Evolutionary conservation across 23 tunicate genomes (phyloP), one percentile per base, ranked within the genome.

Genomic region (Trididemnum clinides): DNA sequence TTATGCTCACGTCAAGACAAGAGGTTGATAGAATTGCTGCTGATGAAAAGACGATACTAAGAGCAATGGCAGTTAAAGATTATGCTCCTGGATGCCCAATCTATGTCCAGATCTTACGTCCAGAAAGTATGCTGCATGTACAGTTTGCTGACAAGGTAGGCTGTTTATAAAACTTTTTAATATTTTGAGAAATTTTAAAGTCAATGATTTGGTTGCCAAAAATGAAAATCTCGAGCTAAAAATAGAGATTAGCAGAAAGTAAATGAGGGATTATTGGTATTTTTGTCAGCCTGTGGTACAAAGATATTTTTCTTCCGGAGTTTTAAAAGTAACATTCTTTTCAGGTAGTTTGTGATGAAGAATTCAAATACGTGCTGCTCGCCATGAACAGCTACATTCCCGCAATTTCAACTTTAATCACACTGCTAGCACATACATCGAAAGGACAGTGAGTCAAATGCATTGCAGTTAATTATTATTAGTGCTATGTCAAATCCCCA

Each of bases 1-100:
- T 94, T 77, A 89, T 94, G 65, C 77, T 94, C 73, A 94, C 98
- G 28, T 94, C 98, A 66, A 88, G 98, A 5, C 98, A 94, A 72
- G 98, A 94, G 57, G 32, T 65, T 5, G 88, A 94, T 77, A 82
- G 95, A 27, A 74, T 79, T 33, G 95, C 97, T 10, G 96, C 95
- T 0, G 99, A 97, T 62, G 97, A 97, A 78, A 94, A 97, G 63
- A 97, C 99, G 34, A 89, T 97, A 51, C 74, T 97, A 20, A 79
- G 99, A 28, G 90, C 99, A 36, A 97, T 97, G 99, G 97, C 99
- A 7, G 92, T 96, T 34, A 97, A 97, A 82, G 99, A 92, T 80
- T 91, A 70, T 73, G 97, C 99, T 0, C 99, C 99, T 0, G 50
- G 83, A 18, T 92, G 97, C 58, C 90, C 93, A 18, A 83, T 97